Evolutionary conservation across 2,888 invertebrate species (phyloP).

Genomic region (Lamellibrachia columna): DNA sequence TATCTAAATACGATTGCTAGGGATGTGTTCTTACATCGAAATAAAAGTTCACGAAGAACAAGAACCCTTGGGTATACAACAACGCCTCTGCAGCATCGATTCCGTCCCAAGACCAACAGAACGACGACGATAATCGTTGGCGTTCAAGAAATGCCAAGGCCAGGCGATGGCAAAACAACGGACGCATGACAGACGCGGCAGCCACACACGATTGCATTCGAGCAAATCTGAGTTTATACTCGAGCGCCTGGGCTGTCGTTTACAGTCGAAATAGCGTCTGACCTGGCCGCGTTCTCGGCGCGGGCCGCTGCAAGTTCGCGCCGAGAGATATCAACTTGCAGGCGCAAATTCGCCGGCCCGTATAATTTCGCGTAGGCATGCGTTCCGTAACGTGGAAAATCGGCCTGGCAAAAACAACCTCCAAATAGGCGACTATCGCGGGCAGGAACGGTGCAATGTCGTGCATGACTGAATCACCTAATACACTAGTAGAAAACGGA

Average conservation of each 20-base stretch:
- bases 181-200: neutral
- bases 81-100: neutral
- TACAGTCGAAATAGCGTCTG: neutral
- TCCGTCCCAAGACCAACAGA: neutral
- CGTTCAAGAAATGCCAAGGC: neutral
- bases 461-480: neutral
- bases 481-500: neutral
- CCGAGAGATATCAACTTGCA: neutral
- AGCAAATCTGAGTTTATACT: neutral
- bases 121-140: neutral
- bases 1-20: neutral
- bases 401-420: neutral
- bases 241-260: constrained; percentile 12
- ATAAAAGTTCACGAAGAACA: neutral
- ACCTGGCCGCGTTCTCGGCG: neutral
- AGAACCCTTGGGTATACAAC: neutral
- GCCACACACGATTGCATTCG: neutral
- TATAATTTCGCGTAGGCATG: neutral
- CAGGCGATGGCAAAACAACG: neutral
- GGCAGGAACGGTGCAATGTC: neutral
- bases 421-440: neutral
- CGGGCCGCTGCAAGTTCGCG: neutral
- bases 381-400: constrained; percentile 9
- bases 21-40: neutral
- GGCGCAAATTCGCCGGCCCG: neutral